Conservation (phyloP, 1,140 invertebrate species). For the Capitella teleta region DNA sequence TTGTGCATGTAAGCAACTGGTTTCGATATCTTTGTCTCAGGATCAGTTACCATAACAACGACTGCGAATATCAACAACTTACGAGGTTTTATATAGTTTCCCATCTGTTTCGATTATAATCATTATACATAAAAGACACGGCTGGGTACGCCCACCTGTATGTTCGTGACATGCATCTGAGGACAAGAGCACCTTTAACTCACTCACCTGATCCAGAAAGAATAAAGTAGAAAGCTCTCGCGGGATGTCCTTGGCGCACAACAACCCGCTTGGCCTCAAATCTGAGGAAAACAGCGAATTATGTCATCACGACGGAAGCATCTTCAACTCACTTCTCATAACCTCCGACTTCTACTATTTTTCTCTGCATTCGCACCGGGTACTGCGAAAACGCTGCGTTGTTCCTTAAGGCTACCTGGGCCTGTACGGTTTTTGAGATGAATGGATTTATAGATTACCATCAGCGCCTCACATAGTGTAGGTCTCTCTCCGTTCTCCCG, state of each 20-base stretch:
- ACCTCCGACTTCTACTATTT: neutral
- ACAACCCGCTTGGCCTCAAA: constrained; percentile 27
- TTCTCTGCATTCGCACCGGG: neutral
- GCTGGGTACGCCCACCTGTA: too few species aligned
- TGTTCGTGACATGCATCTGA: neutral
- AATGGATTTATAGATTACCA: too few species aligned
- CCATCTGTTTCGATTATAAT: too few species aligned
- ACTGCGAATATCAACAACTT: constrained; percentile 17
- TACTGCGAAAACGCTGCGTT: neutral
- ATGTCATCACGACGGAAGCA: neutral
- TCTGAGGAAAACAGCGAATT: constrained; percentile 12
- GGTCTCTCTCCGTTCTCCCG: too few species aligned
- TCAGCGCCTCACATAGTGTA: too few species aligned
- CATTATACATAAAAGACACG: too few species aligned
- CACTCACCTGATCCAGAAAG: constrained; percentile 26
- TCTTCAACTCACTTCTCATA: neutral
- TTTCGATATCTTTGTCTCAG: constrained; percentile 15
- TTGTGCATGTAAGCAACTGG: constrained; percentile 21
- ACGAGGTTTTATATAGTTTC: neutral
- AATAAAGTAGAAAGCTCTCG: constrained; percentile 33
- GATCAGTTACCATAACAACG: constrained; percentile 25
- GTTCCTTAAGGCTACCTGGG: too few species aligned
- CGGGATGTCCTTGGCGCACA: constrained; percentile 26
- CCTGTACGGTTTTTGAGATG: too few species aligned
- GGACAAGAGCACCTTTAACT: neutral